phyloP scores from a whole-genome alignment of 2,113 vertebrate species.

The Proteles cristata region DNA sequence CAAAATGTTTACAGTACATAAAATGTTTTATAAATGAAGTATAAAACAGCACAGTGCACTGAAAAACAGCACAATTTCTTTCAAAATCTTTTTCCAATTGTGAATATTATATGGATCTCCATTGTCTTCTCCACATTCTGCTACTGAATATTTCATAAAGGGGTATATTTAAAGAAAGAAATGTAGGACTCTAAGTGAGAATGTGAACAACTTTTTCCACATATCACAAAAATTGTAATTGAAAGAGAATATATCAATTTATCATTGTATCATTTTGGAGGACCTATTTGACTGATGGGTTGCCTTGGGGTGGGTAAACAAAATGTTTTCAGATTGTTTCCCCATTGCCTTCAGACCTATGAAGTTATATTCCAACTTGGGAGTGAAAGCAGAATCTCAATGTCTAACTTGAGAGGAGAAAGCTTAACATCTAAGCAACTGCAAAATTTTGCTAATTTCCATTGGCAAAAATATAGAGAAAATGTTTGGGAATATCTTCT shows the following conservation, averaged over 20 bases:
- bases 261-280: neutral
- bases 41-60: neutral
- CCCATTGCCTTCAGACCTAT: neutral
- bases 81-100: neutral
- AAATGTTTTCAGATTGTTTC: neutral
- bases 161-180: neutral
- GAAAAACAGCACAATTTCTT: neutral
- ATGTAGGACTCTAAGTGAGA: neutral
- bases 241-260: neutral
- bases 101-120: neutral
- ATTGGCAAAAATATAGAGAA: neutral
- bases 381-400: neutral
- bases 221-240: neutral
- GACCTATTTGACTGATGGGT: neutral
- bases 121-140: neutral
- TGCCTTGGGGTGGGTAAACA: neutral
- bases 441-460: neutral
- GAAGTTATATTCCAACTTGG: neutral
- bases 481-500: neutral
- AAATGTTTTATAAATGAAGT: neutral
- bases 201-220: neutral
- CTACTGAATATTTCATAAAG: neutral
- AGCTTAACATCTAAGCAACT: neutral
- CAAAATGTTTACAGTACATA: conserved; percentile 33
- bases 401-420: neutral